Evolutionary conservation across 2,113 vertebrate genomes (phyloP), one percentile per base, ranked within the genome.

Genomic region (Psittacula cyanocephala): DNA sequence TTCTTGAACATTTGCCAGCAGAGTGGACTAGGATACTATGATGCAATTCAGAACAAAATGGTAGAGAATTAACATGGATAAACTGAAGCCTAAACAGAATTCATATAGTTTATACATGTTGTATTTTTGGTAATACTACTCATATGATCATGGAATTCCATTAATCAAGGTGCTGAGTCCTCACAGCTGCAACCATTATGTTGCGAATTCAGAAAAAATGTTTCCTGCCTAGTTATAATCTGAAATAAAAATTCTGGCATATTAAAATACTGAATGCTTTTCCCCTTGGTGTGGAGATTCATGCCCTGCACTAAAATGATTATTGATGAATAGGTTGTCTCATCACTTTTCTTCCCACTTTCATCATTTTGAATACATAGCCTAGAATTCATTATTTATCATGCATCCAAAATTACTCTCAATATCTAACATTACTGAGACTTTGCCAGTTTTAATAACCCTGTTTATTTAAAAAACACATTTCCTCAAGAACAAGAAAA

Each of bases 1-100:
- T 82, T 53, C n/a, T 62, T 37, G 8, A 62, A 59, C 13, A 28
- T 6, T 47, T 47, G 59, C 31, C 31, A 50, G 1, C 7, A 75
- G 49, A 9, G 22, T 31, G 7, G 46, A 71, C 50, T 59, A 62
- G 19, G 20, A 76, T 25, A 18, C 7, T 65, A 3, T 69, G 65
- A 27, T 2, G 41, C 44, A 92, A 82, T 65, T 84, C 35, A 57
- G 47, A 78, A 75, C 10, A 68, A 70, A 82, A 44, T 46, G 18
- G 8, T 27, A 74, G 27, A 27, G 35, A 29, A 76, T 79, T 87
- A 94, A 62, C 4, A 9, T 17, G 37, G 77, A 75, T 91, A 85
- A 95, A 91, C 33, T 65, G 74, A 89, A 94, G 11, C 13, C 55
- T 86, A 89, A 92, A 85, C 31, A 87, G 74, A 29, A 91, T 65